These are phyloP conservation scores for Germaria angustata DNA, from an alignment of 2,888 invertebrate species.

Conservation along the genomic window DNA sequence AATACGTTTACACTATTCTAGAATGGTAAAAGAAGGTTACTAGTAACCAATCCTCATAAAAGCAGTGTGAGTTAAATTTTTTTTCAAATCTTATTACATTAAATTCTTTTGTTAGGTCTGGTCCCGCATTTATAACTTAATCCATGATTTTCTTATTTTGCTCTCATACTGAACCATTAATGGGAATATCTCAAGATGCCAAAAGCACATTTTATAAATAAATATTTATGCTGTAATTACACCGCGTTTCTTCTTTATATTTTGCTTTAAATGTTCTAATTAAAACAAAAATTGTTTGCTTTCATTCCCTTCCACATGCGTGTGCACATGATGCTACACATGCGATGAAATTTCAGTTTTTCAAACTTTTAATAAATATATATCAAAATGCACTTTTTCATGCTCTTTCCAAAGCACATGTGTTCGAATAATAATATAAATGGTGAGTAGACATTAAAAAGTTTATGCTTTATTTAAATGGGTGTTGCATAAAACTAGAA, in stretches of 20 bases:
- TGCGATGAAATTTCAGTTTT: slow-evolving; percentile 17
- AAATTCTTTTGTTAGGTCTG: neutral
- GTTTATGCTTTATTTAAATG: neutral
- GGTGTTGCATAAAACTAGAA: neutral
- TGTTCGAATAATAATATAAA: slow-evolving; percentile 14
- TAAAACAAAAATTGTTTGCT: neutral
- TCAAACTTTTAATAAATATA: slow-evolving; percentile 12
- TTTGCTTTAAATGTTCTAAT: slow-evolving; percentile 8
- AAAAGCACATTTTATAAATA: neutral
- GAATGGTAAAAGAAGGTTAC: too few species aligned
- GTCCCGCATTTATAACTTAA: neutral
- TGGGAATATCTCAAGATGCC: neutral
- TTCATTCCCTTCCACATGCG: neutral
- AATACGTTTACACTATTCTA: too few species aligned
- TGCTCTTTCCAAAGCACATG: neutral
- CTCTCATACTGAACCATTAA: neutral
- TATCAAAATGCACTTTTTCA: too few species aligned
- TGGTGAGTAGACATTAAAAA: slow-evolving; percentile 17
- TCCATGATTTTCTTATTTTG: neutral
- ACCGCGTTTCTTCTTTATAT: neutral
- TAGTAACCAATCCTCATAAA: too few species aligned
- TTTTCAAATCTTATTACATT: neutral
- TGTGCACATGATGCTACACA: neutral
- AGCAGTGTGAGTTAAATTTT: too few species aligned
- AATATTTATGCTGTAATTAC: neutral